Percentiles rank a stretch among this genome's conserved stretches.
Conservation (phyloP, 2,113 vertebrate species). For the Larimichthys polyactis region DNA sequence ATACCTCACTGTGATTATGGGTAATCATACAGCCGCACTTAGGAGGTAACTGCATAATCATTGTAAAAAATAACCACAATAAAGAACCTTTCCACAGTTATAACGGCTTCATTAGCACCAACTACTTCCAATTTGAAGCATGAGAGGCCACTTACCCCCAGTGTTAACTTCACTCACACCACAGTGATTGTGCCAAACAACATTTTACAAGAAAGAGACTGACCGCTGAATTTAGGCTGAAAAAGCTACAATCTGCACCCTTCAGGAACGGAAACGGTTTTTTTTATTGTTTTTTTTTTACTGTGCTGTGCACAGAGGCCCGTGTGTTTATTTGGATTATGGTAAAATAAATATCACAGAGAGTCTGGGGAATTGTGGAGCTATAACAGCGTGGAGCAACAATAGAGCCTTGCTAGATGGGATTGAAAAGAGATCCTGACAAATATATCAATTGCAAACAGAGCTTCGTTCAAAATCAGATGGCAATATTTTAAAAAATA, state of each 20-base stretch:
- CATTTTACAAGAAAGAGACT: conserved; percentile 8
- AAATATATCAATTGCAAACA: not conserved
- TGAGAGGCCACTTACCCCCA: conserved; percentile 50
- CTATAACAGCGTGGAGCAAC: conserved; percentile 58
- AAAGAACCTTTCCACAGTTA: conserved; percentile 49
- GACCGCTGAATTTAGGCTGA: conserved; percentile 16
- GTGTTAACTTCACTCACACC: conserved; percentile 39
- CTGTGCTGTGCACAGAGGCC: conserved; percentile 34
- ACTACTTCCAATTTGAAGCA: conserved; percentile 59
- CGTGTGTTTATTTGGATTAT: conserved; percentile 72
- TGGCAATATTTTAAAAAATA: not conserved
- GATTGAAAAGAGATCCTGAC: conserved; percentile 32
- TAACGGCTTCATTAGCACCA: conserved; percentile 66
- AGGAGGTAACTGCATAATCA: conserved; percentile 46
- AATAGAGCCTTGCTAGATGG: conserved; percentile 50
- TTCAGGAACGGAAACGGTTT: conserved; percentile 26
- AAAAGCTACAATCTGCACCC: conserved; percentile 42
- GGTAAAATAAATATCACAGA: conserved; percentile 70
- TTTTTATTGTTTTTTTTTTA: conserved; percentile 32
- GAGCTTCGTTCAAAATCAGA: not conserved
- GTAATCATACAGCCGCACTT: conserved; percentile 52
- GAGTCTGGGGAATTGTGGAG: conserved; percentile 53
- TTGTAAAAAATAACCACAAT: conserved; percentile 50
- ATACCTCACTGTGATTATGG: conserved; percentile 58
- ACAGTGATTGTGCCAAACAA: conserved; percentile 33